Conservation (phyloP, 1,140 invertebrate genomes). For the Paraescarpia echinospica region DNA sequence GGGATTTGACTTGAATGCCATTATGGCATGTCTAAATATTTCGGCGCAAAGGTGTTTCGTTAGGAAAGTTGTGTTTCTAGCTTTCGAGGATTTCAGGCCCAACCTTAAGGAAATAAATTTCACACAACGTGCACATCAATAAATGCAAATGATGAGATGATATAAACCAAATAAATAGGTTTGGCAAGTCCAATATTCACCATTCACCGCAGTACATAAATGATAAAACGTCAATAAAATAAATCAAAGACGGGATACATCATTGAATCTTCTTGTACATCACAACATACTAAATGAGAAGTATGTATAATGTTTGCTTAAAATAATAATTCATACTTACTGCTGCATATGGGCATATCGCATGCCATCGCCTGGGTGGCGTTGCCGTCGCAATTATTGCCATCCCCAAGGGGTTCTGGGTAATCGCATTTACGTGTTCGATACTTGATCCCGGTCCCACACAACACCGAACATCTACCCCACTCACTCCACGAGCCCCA, state of each 20-base stretch:
- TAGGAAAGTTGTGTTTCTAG: no score
- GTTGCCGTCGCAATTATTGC: constrained; percentile 16
- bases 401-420: constrained; percentile 19
- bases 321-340: background rate
- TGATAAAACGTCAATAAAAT: background rate
- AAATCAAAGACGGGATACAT: no score
- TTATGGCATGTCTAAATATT: no score
- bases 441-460: constrained; percentile 33
- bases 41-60: no score
- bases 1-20: no score
- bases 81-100: no score
- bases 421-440: constrained; percentile 33
- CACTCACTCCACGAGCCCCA: constrained; percentile 35
- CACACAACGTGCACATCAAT: no score
- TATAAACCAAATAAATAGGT: no score
- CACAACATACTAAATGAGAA: background rate
- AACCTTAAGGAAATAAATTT: no score
- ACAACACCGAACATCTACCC: constrained; percentile 32
- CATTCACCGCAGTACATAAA: background rate
- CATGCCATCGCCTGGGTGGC: background rate
- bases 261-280: no score
- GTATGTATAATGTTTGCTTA: background rate
- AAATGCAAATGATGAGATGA: no score
- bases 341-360: background rate
- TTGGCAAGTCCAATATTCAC: no score